A percentile compares a stretch with the other conserved stretches of the same genome.
These are phyloP conservation scores for Hoplodrina ambigua DNA, from an alignment of 2,888 invertebrate genomes.

Conservation along the genomic window DNA sequence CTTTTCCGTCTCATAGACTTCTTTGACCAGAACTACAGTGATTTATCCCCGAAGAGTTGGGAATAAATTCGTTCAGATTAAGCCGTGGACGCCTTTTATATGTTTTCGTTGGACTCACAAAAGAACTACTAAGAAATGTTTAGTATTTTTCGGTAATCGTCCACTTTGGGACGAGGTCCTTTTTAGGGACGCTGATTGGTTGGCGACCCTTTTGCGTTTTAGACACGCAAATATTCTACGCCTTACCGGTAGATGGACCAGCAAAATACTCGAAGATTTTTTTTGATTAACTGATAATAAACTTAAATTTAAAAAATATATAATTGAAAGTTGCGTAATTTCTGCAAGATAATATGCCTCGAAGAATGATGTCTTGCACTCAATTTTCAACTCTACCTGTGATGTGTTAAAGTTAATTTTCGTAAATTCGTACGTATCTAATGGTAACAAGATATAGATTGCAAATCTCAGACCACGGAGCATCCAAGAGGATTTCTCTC, in stretches of 20 bases:
- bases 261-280: not conserved
- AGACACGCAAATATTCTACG: conserved; percentile 17
- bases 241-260: not conserved
- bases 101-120: conserved; percentile 57
- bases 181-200: conserved; percentile 48
- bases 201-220: conserved; percentile 37
- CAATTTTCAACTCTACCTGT: no score
- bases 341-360: no score
- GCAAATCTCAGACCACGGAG: no score
- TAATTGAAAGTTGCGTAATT: no score
- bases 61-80: conserved; percentile 74
- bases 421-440: no score
- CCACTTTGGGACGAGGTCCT: conserved; percentile 28
- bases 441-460: no score
- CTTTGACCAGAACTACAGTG: conserved; percentile 72
- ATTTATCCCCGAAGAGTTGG: conserved; percentile 68
- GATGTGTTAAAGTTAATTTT: no score
- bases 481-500: no score
- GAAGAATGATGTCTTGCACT: no score
- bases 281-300: no score
- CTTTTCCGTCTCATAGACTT: conserved; percentile 72
- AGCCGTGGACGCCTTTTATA: conserved; percentile 61
- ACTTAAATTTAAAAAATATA: no score
- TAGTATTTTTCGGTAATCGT: conserved; percentile 59
- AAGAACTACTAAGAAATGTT: conserved; percentile 59